Percentiles rank a stretch among this genome's conserved stretches.
Evolutionary conservation across 2,113 vertebrate genomes (phyloP).

Genomic region (Fregata magnificens): DNA sequence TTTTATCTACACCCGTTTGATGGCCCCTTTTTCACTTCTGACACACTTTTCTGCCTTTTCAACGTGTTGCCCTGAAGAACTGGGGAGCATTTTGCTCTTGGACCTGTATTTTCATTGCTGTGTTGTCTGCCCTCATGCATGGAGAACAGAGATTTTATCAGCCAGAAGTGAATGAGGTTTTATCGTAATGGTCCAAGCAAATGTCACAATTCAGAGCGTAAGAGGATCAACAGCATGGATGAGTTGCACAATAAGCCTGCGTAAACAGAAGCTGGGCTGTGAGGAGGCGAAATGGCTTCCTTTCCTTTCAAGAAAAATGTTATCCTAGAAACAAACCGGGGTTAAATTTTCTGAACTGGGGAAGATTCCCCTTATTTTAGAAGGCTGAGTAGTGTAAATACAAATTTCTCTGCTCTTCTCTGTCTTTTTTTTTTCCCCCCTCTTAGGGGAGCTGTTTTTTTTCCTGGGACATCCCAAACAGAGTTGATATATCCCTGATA

Average conservation of each 20-base stretch:
- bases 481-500: background rate
- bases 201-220: background rate
- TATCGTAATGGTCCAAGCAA: background rate
- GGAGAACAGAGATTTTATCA: constrained; percentile 24
- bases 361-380: background rate
- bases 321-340: background rate
- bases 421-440: background rate
- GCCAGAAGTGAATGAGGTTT: background rate
- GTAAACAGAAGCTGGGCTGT: background rate
- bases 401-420: background rate
- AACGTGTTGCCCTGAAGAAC: background rate
- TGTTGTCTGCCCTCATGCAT: background rate
- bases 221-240: background rate
- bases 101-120: background rate
- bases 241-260: background rate
- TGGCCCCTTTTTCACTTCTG: background rate
- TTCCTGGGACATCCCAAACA: background rate
- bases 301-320: background rate
- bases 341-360: background rate
- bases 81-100: background rate
- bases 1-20: background rate
- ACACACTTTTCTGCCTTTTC: background rate
- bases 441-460: background rate
- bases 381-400: background rate
- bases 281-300: background rate